Percentiles rank a stretch among this genome's conserved stretches.
These are phyloP conservation scores for Cheilosia vernalis DNA, from an alignment of 2,888 invertebrate species.

Conservation along the genomic window DNA sequence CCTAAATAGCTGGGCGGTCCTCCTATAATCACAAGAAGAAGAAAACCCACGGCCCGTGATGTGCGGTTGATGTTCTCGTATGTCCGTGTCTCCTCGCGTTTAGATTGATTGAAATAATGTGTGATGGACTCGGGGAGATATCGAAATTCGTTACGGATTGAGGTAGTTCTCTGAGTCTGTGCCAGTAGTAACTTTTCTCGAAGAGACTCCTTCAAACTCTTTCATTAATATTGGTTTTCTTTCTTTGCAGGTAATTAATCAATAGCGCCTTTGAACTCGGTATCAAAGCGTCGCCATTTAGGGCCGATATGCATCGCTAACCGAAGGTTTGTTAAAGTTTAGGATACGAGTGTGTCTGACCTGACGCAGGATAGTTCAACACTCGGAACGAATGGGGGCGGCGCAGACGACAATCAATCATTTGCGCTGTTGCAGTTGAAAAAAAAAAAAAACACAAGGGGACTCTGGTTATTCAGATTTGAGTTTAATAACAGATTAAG, in stretches of 20 bases:
- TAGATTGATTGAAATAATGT: constrained; percentile 57
- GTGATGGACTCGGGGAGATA: constrained; percentile 31
- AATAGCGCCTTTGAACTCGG: constrained; percentile 48
- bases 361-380: constrained; percentile 21
- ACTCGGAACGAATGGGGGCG: constrained; percentile 27
- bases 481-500: constrained; percentile 15
- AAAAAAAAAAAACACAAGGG: background rate
- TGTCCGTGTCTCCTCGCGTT: constrained; percentile 43
- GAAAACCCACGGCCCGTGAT: constrained; percentile 23
- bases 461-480: background rate
- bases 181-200: background rate
- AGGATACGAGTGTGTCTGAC: background rate
- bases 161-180: constrained; percentile 3
- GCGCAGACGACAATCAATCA: constrained; percentile 41
- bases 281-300: constrained; percentile 53
- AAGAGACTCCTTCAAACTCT: constrained; percentile 11
- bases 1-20: constrained; percentile 71
- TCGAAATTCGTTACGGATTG: constrained; percentile 29
- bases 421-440: constrained; percentile 4
- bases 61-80: constrained; percentile 47
- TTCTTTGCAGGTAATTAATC: constrained; percentile 68
- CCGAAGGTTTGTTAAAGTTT: constrained; percentile 56
- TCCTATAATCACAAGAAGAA: constrained; percentile 21
- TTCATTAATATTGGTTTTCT: constrained; percentile 47
- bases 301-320: constrained; percentile 60